Evolutionary conservation across 2,888 invertebrate species (phyloP), one percentile per base, ranked within the genome.

Genomic region (Cerceris rybyensis): DNA sequence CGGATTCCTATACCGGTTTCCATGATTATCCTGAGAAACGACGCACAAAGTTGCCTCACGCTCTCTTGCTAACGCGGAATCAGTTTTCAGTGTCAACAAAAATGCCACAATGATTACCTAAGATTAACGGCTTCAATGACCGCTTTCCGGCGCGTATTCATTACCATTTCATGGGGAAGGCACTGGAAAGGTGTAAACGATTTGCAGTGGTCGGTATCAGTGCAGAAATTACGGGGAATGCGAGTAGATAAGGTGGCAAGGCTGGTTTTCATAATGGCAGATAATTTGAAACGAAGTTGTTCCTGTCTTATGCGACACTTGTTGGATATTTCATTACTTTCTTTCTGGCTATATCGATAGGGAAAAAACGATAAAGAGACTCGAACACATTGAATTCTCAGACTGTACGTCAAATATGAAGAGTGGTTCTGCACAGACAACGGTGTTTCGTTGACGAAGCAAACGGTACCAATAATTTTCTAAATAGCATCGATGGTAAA

Each of bases 181-280:
- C 65, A 73, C 76, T 76, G 14, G 72, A 68, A 70, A 52, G 28
- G 69, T 54, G 17, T 54, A 60, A 75, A 73, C 55, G 57, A 61
- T 71, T 59, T 16, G 57, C 67, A 71, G 76, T 83, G 70, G 14
- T 55, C 16, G 55, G 58, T 60, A 75, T 75, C 69, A 61, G 11
- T 2, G 57, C 46, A 49, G 58, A 59, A 72, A 83, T 78, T 75
- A 63, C 58, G 68, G 63, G 16, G 52, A 7, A 52, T 69, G 7
- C 52, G 52, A 55, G 7, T 9, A n/a, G 57, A 78, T 72, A 65
- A 50, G 42, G 13, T 16, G 67, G 70, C 41, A n/a, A 17, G 50
- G 63, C 54, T 55, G 66, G 65, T 65, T 52, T 9, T 57, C 17
- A 1, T 5, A 11, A 6, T 11, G 9, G 43, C 61, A 82, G 77